phyloP scores from a whole-genome alignment of 2,797 vertebrate genomes.

The Xerus rutilus region DNA sequence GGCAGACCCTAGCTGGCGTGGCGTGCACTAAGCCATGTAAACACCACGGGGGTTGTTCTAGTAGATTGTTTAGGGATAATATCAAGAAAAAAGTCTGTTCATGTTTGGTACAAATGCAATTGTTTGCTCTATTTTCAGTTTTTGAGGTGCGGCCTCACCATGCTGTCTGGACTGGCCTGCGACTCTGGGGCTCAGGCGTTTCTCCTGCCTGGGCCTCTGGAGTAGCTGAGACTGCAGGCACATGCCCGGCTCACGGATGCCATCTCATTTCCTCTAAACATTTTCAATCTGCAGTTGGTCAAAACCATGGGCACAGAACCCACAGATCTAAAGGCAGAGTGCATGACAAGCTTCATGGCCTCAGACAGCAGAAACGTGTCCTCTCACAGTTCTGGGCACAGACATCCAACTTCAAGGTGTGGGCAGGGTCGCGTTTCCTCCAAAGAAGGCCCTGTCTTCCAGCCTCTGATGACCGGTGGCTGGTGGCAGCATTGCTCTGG shows the following conservation, averaged over 20 bases:
- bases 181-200: background rate
- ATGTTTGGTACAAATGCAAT: background rate
- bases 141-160: background rate
- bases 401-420: no score
- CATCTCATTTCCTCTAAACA: no score
- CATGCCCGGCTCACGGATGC: background rate
- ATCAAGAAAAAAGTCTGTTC: background rate
- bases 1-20: background rate
- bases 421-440: fast-evolving
- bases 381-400: background rate
- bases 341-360: background rate
- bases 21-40: background rate
- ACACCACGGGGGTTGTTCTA: no score
- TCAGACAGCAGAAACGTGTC: background rate
- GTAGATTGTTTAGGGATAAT: background rate
- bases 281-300: background rate
- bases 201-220: background rate
- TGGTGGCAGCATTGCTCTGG: fast-evolving
- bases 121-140: background rate
- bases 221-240: background rate
- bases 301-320: background rate
- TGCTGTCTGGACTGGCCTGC: no score
- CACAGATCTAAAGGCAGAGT: background rate
- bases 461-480: background rate
- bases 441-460: background rate